Evolutionary conservation across 2,888 invertebrate species (phyloP), one percentile per base, ranked within the genome.

Genomic region (Drosophila parthenogenetica): DNA sequence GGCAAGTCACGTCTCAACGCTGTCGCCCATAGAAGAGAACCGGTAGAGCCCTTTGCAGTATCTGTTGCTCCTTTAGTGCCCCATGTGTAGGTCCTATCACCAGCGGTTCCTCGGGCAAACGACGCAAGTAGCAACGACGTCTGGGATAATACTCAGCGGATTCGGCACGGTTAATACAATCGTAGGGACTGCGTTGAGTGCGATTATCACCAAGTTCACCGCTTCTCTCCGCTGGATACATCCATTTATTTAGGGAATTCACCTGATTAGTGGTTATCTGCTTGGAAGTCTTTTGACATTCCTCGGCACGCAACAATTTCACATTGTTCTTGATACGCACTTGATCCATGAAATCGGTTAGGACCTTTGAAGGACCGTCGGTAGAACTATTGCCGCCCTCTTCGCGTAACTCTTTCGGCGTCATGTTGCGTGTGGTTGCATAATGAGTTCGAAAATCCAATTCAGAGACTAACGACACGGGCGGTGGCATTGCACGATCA

Each of bases 121-220:
- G 63, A 3, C 78, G 75, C 19, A 75, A 49, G 11, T 29, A 73
- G 40, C 73, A 73, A 32, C 43, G 35, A 10, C 75, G 78, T 8
- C 37, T 19, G 2, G 60, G 73, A 37, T 25, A 58, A 40, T 57
- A 57, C 0, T 35, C 22, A 0, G 25, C 19, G 4, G 8, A 7
- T 3, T 25, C 32, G 14, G 14, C 16, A 8, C 25, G 49, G 10
- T 57, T 32, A 4, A 48, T 63, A 7, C 16, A 42, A 1, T 16
- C 32, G 29, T n/a, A 60, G 22, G 19, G 32, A 11, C 42, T 42
- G 13, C 22, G 32, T 3, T 25, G 37, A 2, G 37, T 11, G 7
- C 4, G 51, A 11, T 10, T 5, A 2, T 14, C 22, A 11, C 39
- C n/a, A 10, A 3, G 11, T 1, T 5, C 37, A 5, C 8, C 3